Conservation (phyloP, 64 coral and sea anemone genomes). For the Montipora efflorescens region DNA sequence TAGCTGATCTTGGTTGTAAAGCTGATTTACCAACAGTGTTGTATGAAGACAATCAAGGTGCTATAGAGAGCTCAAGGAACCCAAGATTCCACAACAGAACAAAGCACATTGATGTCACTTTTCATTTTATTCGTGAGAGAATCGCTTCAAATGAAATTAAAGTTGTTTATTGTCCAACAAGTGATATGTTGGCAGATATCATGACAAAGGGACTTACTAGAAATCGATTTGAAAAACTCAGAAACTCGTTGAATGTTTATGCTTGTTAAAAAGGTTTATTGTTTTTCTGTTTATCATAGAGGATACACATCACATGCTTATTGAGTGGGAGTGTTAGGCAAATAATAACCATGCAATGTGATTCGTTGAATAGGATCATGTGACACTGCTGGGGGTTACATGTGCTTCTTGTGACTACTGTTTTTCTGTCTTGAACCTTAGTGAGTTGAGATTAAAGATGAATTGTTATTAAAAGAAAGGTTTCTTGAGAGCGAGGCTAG, state of each 20-base stretch:
- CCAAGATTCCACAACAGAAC: slow-evolving; percentile 74
- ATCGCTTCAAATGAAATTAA: slow-evolving; percentile 57
- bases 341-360: no score
- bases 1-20: slow-evolving; percentile 38
- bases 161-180: slow-evolving; percentile 47
- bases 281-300: slow-evolving; percentile 12
- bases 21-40: not conserved
- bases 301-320: slow-evolving; percentile 31
- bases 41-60: slow-evolving; percentile 77
- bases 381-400: no score
- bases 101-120: slow-evolving; percentile 71
- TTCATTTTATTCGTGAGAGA: slow-evolving; percentile 67
- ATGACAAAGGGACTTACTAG: slow-evolving; percentile 53
- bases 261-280: not conserved
- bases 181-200: slow-evolving; percentile 55
- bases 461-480: no score
- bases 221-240: slow-evolving; percentile 43
- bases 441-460: no score
- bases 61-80: slow-evolving; percentile 66
- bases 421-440: no score
- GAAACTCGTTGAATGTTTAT: slow-evolving; percentile 41
- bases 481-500: no score
- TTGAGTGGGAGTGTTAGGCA: slow-evolving; percentile 34
- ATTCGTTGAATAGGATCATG: no score
- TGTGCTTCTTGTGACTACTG: no score